A percentile compares a stretch with the other conserved stretches of the same genome.
phyloP scores from a whole-genome alignment of 2,797 vertebrate species.

The Chiloscyllium punctatum region DNA sequence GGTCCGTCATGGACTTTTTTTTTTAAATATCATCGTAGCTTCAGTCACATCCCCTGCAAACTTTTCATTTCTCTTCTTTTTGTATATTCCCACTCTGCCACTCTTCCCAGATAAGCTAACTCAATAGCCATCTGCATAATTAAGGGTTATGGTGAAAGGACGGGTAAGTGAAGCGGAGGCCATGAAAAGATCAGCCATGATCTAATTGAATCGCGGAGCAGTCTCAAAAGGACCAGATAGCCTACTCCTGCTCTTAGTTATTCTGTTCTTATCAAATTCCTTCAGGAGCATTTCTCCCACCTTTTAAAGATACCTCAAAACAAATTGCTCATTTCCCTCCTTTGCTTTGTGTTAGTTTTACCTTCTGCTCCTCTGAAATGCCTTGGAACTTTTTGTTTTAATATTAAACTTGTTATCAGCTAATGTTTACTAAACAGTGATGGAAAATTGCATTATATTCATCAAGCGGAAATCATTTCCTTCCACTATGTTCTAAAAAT shows the following conservation, averaged over 20 bases:
- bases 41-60: background rate
- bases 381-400: background rate
- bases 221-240: no score
- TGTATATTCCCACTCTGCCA: background rate
- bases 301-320: background rate
- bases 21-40: background rate
- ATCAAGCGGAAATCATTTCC: background rate
- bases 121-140: background rate
- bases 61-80: background rate
- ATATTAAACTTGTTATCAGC: background rate
- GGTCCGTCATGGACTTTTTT: background rate
- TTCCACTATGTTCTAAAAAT: background rate
- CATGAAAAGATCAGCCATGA: no score
- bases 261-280: background rate
- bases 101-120: background rate
- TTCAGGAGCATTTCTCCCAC: background rate
- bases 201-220: no score
- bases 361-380: background rate
- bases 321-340: background rate
- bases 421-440: background rate
- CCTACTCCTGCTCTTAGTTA: no score
- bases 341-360: background rate
- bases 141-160: no score
- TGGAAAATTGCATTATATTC: background rate
- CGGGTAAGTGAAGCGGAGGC: no score